Percentiles rank a stretch among this genome's conserved stretches.
Evolutionary conservation across 2,113 vertebrate species (phyloP).

Genomic region (Ceyx cyanopectus): DNA sequence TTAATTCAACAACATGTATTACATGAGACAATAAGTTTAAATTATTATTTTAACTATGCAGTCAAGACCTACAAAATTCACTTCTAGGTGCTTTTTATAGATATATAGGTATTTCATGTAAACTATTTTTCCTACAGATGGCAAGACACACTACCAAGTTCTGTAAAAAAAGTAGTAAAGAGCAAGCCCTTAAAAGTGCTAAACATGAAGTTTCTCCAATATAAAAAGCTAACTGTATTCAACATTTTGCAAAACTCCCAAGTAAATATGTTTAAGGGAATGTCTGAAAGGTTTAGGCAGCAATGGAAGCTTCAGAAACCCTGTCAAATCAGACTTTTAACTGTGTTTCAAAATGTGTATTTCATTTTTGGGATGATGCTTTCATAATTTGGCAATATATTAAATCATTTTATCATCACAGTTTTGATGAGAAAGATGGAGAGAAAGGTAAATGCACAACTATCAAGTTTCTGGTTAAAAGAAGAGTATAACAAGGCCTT

Average conservation of each 20-base stretch:
- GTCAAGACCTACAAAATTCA: background rate
- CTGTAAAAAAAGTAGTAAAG: conserved; percentile 1
- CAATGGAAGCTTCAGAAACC: background rate
- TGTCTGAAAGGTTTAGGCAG: conserved; percentile 2
- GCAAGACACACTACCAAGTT: background rate
- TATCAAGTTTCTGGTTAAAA: background rate
- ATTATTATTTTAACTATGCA: background rate
- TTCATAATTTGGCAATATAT: background rate
- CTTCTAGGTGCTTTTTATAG: background rate
- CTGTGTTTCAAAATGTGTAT: background rate
- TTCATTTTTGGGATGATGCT: background rate
- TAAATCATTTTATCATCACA: background rate
- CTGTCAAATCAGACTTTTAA: background rate
- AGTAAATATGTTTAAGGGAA: background rate
- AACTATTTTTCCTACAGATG: conserved; percentile 23
- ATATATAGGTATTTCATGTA: background rate
- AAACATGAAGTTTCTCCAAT: background rate
- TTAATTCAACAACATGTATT: conserved; percentile 12
- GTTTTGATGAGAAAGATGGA: background rate
- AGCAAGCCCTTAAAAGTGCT: conserved; percentile 20
- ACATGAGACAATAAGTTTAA: background rate
- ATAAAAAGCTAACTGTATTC: conserved; percentile 10
- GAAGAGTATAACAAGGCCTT: background rate
- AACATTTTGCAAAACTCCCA: background rate
- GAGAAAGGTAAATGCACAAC: background rate